A percentile compares a stretch with the other conserved stretches of the same genome.
These are phyloP conservation scores for Amphimallon solstitiale DNA, from an alignment of 2,888 invertebrate species.

Conservation along the genomic window DNA sequence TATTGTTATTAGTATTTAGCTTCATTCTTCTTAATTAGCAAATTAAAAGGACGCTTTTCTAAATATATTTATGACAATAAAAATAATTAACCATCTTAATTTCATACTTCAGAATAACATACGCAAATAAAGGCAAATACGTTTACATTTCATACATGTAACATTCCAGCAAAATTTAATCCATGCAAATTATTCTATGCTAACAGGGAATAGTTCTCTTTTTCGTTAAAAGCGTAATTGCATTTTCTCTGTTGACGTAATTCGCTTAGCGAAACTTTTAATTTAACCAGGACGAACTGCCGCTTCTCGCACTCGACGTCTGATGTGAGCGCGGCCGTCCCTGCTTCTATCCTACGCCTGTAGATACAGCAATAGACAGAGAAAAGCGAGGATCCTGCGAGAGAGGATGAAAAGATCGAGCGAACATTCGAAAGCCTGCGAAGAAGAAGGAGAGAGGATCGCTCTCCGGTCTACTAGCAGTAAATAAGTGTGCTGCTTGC, in stretches of 20 bases:
- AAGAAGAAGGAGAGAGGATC: constrained; percentile 3
- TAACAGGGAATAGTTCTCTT: not conserved
- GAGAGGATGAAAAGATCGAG: constrained; percentile 2
- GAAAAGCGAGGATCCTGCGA: too few species aligned
- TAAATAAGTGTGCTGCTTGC: constrained; percentile 6
- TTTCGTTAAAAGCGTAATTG: constrained; percentile 29
- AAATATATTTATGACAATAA: too few species aligned
- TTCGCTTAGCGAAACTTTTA: constrained; percentile 32
- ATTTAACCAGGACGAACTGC: constrained; percentile 13
- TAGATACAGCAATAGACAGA: too few species aligned
- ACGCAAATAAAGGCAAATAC: not conserved
- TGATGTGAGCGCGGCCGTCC: not conserved
- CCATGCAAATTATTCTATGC: constrained; percentile 10
- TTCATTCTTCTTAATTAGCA: too few species aligned
- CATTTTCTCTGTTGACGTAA: constrained; percentile 36
- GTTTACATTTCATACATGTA: constrained; percentile 5
- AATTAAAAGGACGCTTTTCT: too few species aligned
- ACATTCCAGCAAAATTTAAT: constrained; percentile 6
- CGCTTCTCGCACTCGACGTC: not conserved
- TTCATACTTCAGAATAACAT: too few species aligned
- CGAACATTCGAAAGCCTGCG: not conserved
- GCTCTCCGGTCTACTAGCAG: constrained; percentile 6
- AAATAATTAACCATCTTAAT: too few species aligned
- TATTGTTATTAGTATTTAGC: too few species aligned
- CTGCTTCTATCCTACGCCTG: too few species aligned